phyloP scores from a whole-genome alignment of 1,140 invertebrate genomes.

The Bombus picipes region DNA sequence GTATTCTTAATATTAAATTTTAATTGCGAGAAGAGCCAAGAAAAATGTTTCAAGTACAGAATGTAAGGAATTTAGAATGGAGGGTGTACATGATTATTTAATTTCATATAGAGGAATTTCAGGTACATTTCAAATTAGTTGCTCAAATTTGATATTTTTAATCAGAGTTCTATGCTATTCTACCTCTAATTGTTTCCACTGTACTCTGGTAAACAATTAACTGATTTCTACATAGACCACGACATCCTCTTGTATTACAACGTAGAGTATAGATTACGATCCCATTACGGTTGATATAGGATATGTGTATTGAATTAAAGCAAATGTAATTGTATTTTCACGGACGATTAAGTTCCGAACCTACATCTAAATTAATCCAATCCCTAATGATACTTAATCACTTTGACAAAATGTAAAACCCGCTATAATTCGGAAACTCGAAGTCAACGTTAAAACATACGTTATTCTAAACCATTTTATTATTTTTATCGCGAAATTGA shows the following conservation, averaged over 20 bases:
- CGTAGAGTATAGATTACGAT: background rate
- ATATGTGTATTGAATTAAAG: background rate
- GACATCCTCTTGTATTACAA: background rate
- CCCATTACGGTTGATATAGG: background rate
- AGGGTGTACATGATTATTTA: too few relatives aligned
- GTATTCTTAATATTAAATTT: background rate
- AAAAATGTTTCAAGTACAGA: too few relatives aligned
- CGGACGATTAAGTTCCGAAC: background rate
- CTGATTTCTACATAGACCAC: background rate
- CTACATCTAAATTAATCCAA: background rate
- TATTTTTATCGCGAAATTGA: background rate
- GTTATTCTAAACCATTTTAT: background rate
- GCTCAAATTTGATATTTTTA: background rate
- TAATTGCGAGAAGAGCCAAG: background rate
- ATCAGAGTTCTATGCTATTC: background rate
- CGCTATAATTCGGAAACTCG: background rate
- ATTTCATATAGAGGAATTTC: too few relatives aligned
- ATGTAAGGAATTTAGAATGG: too few relatives aligned
- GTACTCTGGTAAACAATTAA: background rate
- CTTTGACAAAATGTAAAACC: background rate
- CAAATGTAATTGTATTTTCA: background rate
- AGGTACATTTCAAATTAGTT: background rate
- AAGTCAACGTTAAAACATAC: background rate
- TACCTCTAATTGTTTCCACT: background rate
- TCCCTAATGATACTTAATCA: background rate